Conservation (phyloP, 2,113 vertebrate genomes). For the Otus sunia region DNA sequence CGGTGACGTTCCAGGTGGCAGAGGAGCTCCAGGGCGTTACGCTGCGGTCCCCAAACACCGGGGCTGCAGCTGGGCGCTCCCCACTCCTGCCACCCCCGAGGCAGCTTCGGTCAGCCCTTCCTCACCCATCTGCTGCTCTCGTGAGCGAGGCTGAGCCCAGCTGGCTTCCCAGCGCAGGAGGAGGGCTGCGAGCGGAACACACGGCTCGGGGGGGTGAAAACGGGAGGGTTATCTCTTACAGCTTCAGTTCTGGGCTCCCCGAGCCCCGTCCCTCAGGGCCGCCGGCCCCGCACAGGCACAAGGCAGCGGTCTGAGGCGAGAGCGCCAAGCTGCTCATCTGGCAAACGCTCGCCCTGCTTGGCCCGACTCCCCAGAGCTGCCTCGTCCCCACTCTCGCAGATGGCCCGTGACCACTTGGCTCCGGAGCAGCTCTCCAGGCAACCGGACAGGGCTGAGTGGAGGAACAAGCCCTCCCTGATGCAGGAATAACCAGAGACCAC, state of each 20-base stretch:
- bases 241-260: background rate
- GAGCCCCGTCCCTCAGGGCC: background rate
- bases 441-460: background rate
- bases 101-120: background rate
- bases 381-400: background rate
- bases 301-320: background rate
- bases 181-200: background rate
- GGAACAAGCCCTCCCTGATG: background rate
- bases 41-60: background rate
- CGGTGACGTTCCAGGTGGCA: fast-evolving
- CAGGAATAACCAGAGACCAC: fast-evolving
- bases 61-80: background rate
- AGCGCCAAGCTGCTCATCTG: background rate
- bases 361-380: fast-evolving
- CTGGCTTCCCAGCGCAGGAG: background rate
- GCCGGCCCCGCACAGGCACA: background rate
- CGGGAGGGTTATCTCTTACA: background rate
- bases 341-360: background rate
- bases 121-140: background rate
- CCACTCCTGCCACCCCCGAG: background rate
- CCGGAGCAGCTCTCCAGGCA: background rate
- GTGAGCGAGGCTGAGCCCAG: background rate
- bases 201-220: background rate
- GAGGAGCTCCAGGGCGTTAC: background rate
- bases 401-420: background rate